These are phyloP conservation scores for Benitochromis conjunctus DNA, from an alignment of 2,113 vertebrate species.

Conservation along the genomic window DNA sequence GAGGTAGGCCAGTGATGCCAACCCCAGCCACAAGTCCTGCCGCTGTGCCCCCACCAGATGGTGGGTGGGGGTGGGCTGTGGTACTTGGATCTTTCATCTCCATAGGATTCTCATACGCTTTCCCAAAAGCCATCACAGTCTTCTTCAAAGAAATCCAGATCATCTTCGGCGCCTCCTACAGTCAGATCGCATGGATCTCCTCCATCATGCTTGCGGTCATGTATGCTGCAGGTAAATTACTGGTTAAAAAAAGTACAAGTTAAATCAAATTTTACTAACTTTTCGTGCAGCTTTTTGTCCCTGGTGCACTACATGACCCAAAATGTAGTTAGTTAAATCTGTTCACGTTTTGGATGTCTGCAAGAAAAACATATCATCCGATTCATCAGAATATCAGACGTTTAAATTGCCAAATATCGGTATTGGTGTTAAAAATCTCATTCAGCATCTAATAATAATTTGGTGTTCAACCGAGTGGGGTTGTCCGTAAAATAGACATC, in stretches of 20 bases:
- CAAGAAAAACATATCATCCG: background rate
- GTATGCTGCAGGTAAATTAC: conserved; percentile 92
- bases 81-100: conserved; percentile 89
- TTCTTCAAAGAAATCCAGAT: conserved; percentile 97
- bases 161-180: conserved; percentile 85
- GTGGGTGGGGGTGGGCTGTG: conserved; percentile 96
- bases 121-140: conserved; percentile 94
- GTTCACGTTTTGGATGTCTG: accelerated
- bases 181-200: conserved; percentile 94
- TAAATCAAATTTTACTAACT: background rate
- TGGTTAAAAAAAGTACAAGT: background rate
- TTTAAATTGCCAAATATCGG: background rate
- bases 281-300: background rate
- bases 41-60: conserved; percentile 83
- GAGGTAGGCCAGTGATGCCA: conserved; percentile 75
- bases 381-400: background rate
- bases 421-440: too few relatives aligned
- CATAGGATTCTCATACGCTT: conserved; percentile 96
- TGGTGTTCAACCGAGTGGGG: background rate
- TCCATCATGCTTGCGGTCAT: conserved; percentile 97
- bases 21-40: conserved; percentile 42
- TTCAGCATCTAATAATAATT: background rate
- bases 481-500: background rate
- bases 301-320: background rate
- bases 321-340: background rate